Percentiles rank a stretch among this genome's conserved stretches.
Evolutionary conservation across 2,113 vertebrate species (phyloP).

Genomic region (Carassius carassius): DNA sequence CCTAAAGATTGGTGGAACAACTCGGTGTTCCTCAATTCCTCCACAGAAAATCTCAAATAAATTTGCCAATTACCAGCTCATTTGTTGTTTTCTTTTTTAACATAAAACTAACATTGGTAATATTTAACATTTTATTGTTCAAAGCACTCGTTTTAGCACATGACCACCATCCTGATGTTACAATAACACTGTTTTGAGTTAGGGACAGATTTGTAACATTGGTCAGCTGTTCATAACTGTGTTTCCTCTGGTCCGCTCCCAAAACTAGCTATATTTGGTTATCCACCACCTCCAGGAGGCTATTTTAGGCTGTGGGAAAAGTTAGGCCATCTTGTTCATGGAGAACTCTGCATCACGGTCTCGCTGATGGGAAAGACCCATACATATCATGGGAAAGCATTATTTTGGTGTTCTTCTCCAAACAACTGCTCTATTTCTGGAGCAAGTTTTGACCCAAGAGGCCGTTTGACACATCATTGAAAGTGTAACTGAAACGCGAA

Average conservation of each 20-base stretch:
- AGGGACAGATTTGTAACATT: not conserved
- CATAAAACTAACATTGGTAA: too few species aligned
- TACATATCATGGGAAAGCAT: slow-evolving; percentile 34
- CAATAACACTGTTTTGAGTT: not conserved
- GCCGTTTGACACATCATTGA: not conserved
- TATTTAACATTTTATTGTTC: not conserved
- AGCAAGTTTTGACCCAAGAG: not conserved
- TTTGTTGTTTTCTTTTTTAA: too few species aligned
- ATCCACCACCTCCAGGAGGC: slow-evolving; percentile 18
- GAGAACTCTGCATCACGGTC: not conserved
- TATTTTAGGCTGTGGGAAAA: slow-evolving; percentile 58
- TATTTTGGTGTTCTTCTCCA: not conserved
- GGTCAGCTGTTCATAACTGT: not conserved
- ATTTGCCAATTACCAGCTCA: too few species aligned
- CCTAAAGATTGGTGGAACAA: too few species aligned
- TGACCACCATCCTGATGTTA: not conserved
- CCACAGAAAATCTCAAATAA: too few species aligned
- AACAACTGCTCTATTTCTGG: not conserved
- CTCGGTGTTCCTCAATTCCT: too few species aligned
- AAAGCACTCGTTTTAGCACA: not conserved
- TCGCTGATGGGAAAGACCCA: slow-evolving; percentile 29
- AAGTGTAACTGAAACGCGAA: not conserved
- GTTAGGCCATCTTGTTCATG: slow-evolving; percentile 22
- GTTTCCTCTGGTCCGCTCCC: not conserved
- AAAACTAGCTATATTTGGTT: slow-evolving; percentile 37